Evolutionary conservation across 2,113 vertebrate genomes (phyloP).

Genomic region (Sapayoa aenigma): DNA sequence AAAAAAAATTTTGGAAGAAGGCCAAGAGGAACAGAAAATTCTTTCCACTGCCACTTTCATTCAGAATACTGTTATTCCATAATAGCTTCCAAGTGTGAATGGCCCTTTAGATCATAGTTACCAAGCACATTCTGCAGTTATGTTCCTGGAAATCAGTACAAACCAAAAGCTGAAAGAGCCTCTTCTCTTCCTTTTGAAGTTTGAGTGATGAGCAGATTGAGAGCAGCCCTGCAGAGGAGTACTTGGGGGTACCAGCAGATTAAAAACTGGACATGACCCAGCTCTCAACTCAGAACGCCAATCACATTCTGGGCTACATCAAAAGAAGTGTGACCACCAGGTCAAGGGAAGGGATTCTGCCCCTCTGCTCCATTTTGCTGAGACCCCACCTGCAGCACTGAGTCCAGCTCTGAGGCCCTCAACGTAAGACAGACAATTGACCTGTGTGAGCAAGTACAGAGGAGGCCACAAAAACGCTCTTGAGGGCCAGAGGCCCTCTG

Average conservation of each 20-base stretch:
- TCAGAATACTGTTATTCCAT: not conserved
- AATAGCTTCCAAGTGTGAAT: not conserved
- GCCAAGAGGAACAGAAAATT: constrained; percentile 22
- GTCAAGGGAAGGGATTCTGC: not conserved
- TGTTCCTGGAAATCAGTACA: not conserved
- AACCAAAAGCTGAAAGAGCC: not conserved
- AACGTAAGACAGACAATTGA: not conserved
- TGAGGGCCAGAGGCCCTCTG: too few species aligned
- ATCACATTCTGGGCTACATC: not conserved
- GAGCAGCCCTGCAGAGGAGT: not conserved
- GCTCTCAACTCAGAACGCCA: not conserved
- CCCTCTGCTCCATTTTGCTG: not conserved
- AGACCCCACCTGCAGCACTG: not conserved
- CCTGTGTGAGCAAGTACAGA: not conserved
- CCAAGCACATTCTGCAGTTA: not conserved
- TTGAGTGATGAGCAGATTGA: not conserved
- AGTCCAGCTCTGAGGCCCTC: not conserved
- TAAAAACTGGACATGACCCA: not conserved
- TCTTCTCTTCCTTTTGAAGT: not conserved
- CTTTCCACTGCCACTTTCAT: not conserved
- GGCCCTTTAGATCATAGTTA: not conserved
- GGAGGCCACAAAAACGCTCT: not conserved
- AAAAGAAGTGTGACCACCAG: not conserved
- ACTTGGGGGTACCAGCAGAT: too few species aligned
- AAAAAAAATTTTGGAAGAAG: not conserved